Base-by-base conservation (phyloP, 2,888 invertebrate genomes). In the Acrobasis suavella region DNA sequence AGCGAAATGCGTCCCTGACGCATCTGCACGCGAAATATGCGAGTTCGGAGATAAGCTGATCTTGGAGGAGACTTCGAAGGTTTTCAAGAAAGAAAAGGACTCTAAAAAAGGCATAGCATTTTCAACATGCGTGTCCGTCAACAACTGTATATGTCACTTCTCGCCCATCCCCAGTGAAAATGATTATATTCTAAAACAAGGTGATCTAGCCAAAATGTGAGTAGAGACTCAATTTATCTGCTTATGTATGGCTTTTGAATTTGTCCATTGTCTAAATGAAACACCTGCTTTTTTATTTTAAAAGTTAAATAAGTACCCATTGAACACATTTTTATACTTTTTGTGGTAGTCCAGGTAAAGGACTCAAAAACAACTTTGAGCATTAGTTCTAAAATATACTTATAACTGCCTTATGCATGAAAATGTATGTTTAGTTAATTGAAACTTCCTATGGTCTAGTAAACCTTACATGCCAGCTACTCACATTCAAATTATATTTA, bases 111-210 rank as follows among this genome's bases (percentile, higher is more conserved):
- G 98, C 75, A 97, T 99, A 82, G 99, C 99, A 50, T 99, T 99
- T 90, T 99, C 99, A 62, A 99, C 99, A 66, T 99, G 99, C 92
- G 95, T 99, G 68, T 99, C 99, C 17, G 96, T 98, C 64, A 99
- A 99, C 93, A 99, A 99, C 91, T 99, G 99, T 92, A 98, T 99
- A 86, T 99, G 99, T 89, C 99, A 99, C 89, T 99, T 96, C 87
- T 99, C 99, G 59, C 99, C 99, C 32, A 95, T 99, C 69, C 96
- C 96, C 72, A 97, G 97, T 88, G 99, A 99, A 92, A 94, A 96
- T 15, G 98, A 98, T 88, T 95, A 95, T 74, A 93, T 94, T 69
- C 91, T 99, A 64, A 96, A 98, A 87, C 95, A 96, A 76, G 98
- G 97, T 64, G 99, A 99, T 93, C 93, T 99, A 76, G 98, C 98